phyloP scores from a whole-genome alignment of 2,113 vertebrate genomes.

The Mirza zaza region DNA sequence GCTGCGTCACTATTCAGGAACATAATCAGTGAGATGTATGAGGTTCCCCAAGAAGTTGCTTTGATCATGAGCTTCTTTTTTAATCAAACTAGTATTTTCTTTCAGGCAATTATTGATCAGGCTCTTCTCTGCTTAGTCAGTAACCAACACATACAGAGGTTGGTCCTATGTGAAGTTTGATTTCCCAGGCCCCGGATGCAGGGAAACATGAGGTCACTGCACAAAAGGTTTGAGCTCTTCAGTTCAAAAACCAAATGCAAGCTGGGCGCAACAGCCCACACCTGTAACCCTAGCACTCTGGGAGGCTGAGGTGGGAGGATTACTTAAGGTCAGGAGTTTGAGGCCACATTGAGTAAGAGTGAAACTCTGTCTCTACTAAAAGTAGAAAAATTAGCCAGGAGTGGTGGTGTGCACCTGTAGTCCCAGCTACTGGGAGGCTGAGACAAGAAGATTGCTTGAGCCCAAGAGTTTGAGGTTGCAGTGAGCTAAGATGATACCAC shows the following conservation, averaged over 20 bases:
- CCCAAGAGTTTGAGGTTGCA: no score
- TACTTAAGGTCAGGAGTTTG: no score
- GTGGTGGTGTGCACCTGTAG: no score
- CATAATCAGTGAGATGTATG: not conserved
- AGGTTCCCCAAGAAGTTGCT: not conserved
- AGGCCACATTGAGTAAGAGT: no score
- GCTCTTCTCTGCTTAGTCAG: not conserved
- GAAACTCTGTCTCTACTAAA: no score
- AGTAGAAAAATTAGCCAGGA: no score
- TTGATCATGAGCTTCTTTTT: slow-evolving; percentile 25
- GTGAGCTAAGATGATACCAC: no score
- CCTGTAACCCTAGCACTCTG: no score
- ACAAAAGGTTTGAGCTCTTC: not conserved
- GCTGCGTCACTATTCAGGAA: not conserved
- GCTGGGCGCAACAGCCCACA: no score
- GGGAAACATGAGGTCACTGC: not conserved
- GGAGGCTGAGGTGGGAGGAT: no score
- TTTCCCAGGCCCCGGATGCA: not conserved
- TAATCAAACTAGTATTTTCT: slow-evolving; percentile 18
- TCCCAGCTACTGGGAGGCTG: no score
- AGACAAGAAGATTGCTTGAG: no score
- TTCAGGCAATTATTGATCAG: not conserved
- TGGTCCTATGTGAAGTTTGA: not conserved
- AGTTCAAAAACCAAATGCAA: not conserved
- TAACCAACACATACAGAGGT: not conserved